These are phyloP conservation scores for Alaudala cheleensis DNA, from an alignment of 2,113 vertebrate species.

Conservation along the genomic window DNA sequence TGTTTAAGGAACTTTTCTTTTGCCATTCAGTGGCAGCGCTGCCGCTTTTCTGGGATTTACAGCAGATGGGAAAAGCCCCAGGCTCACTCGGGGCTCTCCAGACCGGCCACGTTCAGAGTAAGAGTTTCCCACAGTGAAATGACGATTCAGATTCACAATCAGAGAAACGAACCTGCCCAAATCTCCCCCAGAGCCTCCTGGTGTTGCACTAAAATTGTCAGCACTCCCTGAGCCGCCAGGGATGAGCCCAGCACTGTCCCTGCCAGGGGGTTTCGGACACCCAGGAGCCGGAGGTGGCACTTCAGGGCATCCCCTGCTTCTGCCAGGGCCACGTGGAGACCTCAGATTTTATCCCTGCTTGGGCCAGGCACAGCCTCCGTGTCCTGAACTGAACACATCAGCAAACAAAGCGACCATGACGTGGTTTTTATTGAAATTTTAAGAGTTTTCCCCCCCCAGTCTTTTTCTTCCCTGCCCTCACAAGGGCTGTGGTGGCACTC, in stretches of 20 bases:
- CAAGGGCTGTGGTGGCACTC: not conserved
- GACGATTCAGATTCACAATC: not conserved
- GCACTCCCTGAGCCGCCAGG: not conserved
- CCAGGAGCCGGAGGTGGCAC: not conserved
- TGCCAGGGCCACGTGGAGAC: not conserved
- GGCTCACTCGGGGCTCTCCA: not conserved
- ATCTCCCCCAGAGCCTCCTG: not conserved
- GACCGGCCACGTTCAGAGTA: not conserved
- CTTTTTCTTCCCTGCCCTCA: not conserved
- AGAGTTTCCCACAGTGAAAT: not conserved
- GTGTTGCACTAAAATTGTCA: not conserved
- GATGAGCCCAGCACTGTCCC: not conserved
- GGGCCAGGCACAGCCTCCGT: not conserved
- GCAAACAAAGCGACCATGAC: rapidly evolving
- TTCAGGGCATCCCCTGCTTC: not conserved
- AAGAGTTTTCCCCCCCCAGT: rapidly evolving
- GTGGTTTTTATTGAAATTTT: not conserved
- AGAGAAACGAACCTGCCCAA: not conserved
- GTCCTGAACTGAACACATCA: not conserved
- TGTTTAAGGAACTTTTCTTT: not conserved
- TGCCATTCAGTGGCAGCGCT: not conserved
- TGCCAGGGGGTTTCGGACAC: not conserved
- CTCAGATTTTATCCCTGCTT: not conserved
- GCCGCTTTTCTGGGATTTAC: not conserved
- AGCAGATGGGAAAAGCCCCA: not conserved